A percentile compares a stretch with the other conserved stretches of the same genome.
Evolutionary conservation across 2,113 vertebrate species (phyloP).

Genomic region (Hoplias malabaricus): DNA sequence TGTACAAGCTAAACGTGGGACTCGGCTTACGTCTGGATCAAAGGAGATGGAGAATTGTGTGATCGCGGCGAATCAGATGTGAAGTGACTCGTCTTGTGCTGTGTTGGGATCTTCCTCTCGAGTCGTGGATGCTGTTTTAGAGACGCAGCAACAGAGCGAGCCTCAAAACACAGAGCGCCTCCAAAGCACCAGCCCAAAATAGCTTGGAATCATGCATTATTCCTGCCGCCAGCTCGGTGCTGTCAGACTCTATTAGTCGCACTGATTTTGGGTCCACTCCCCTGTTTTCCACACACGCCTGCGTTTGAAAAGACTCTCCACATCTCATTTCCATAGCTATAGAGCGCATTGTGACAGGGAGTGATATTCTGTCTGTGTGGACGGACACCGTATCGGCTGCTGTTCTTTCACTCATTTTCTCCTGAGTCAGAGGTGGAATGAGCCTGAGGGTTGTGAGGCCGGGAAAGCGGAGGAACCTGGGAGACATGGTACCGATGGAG

Average conservation of each 20-base stretch:
- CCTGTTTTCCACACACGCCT: conserved; percentile 46
- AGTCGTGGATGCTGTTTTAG: conserved; percentile 2
- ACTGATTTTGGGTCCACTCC: conserved; percentile 55
- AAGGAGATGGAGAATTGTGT: neutral
- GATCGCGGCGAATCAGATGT: neutral
- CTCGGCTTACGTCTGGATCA: neutral
- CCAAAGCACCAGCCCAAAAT: conserved; percentile 63
- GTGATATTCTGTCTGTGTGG: neutral
- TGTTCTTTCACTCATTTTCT: conserved; percentile 7
- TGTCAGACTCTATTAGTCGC: conserved; percentile 57
- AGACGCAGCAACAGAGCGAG: conserved; percentile 49
- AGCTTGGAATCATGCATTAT: conserved; percentile 72
- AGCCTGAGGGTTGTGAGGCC: neutral
- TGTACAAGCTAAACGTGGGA: neutral
- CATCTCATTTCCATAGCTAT: conserved; percentile 32
- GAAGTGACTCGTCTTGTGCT: neutral
- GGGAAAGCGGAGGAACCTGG: neutral
- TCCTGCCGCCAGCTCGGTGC: conserved; percentile 52
- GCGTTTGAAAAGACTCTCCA: conserved; percentile 7
- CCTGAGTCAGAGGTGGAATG: conserved; percentile 33
- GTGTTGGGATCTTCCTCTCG: neutral
- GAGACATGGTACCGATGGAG: neutral
- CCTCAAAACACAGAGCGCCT: conserved; percentile 21
- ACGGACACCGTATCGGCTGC: conserved; percentile 4
- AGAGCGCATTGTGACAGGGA: conserved; percentile 19